These are phyloP conservation scores for Phenacoccus solenopsis DNA, from an alignment of 1,140 invertebrate species.

Conservation along the genomic window DNA sequence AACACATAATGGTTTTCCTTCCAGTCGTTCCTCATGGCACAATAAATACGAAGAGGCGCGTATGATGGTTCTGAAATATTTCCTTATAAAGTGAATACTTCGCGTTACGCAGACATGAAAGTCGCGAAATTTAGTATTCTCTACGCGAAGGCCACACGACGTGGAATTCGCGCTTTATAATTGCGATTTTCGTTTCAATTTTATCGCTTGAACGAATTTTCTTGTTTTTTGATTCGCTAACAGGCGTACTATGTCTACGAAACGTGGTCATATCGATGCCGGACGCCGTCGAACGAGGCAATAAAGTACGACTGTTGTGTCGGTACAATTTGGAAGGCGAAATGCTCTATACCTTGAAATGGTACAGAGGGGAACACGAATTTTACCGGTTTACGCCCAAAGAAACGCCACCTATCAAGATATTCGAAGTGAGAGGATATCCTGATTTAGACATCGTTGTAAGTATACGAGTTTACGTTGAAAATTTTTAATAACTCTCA, in stretches of 20 bases:
- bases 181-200: too few relatives aligned
- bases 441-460: conserved; percentile 30
- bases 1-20: too few relatives aligned
- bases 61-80: too few relatives aligned
- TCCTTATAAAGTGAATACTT: too few relatives aligned
- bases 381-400: conserved; percentile 65
- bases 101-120: too few relatives aligned
- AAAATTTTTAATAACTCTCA: neutral
- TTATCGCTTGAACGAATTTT: too few relatives aligned
- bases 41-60: too few relatives aligned
- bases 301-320: conserved; percentile 45
- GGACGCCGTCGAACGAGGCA: conserved; percentile 48
- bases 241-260: conserved; percentile 34
- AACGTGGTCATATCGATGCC: conserved; percentile 51
- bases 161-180: too few relatives aligned
- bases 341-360: conserved; percentile 61
- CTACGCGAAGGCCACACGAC: too few relatives aligned
- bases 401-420: conserved; percentile 46
- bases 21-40: too few relatives aligned
- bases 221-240: too few relatives aligned
- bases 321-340: conserved; percentile 51
- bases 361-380: conserved; percentile 64
- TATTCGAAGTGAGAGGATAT: conserved; percentile 46
- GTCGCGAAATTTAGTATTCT: too few relatives aligned
- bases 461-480: conserved; percentile 12